Evolutionary conservation across 2,113 vertebrate genomes (phyloP).

Genomic region (Piliocolobus tephrosceles): DNA sequence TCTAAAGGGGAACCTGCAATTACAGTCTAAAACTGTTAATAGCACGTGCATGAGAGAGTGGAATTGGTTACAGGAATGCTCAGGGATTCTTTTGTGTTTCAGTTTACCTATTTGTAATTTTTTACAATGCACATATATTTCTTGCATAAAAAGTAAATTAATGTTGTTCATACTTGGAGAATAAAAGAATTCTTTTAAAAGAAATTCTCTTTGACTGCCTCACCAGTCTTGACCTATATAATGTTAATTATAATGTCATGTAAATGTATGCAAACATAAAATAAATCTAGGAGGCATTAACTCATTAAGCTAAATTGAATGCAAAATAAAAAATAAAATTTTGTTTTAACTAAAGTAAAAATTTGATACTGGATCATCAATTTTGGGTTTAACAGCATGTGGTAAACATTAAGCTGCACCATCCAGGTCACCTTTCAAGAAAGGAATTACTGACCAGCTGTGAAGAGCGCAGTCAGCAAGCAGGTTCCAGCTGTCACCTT

Average conservation of each 20-base stretch:
- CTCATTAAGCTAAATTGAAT: not conserved
- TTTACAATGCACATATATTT: not conserved
- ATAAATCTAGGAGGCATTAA: not conserved
- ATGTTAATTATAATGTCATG: not conserved
- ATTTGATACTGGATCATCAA: not conserved
- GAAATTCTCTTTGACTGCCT: not conserved
- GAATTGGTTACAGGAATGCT: not conserved
- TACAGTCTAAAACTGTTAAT: not conserved
- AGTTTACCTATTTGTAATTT: not conserved
- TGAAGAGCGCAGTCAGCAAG: not conserved
- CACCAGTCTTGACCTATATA: not conserved
- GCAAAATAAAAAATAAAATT: not conserved
- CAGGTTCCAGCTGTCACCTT: not conserved
- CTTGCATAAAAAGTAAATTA: not conserved
- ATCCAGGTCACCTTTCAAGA: not conserved
- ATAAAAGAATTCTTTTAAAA: not conserved
- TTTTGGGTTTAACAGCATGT: not conserved
- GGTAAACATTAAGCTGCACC: not conserved
- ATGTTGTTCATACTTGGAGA: not conserved
- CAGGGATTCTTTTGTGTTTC: not conserved
- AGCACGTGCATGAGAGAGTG: not conserved
- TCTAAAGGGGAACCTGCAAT: not conserved
- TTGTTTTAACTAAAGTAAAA: not conserved
- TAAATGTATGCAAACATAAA: not conserved
- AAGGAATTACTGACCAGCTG: not conserved